phyloP scores from a whole-genome alignment of 1,140 invertebrate species.

The Trachymyrmex cornetzi region DNA sequence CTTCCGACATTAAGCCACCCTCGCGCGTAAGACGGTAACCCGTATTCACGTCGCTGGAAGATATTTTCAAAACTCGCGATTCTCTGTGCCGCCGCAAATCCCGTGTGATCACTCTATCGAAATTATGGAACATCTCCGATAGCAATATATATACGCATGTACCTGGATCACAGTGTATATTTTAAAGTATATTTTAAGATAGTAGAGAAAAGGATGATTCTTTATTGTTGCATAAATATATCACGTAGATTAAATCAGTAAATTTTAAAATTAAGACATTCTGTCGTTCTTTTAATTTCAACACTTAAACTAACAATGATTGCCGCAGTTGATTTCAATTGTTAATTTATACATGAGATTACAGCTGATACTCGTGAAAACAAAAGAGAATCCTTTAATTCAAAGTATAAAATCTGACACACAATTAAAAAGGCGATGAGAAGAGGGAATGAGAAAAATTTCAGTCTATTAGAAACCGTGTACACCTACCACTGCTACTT shows the following conservation, averaged over 20 bases:
- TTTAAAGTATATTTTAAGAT: not conserved
- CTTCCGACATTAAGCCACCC: slow-evolving; percentile 84
- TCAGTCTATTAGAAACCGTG: too few relatives aligned
- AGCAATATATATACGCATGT: not conserved
- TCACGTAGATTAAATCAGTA: not conserved
- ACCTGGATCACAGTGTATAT: not conserved
- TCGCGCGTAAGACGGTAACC: slow-evolving; percentile 65
- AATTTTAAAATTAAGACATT: not conserved
- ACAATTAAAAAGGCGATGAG: too few relatives aligned
- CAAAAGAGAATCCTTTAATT: not conserved
- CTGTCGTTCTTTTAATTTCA: not conserved
- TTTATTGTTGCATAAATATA: too few relatives aligned
- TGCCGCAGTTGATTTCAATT: not conserved
- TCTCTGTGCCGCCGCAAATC: not conserved
- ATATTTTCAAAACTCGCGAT: slow-evolving; percentile 31
- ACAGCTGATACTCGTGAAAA: not conserved
- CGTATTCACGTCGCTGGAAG: slow-evolving; percentile 7
- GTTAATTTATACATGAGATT: not conserved
- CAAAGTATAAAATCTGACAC: not conserved
- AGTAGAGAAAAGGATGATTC: not conserved
- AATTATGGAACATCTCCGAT: not conserved
- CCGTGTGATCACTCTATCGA: not conserved
- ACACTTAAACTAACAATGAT: not conserved
- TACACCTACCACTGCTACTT: too few relatives aligned
- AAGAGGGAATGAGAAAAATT: too few relatives aligned